phyloP scores from a whole-genome alignment of 2,888 invertebrate species.

The Sinhomidia bicolor region DNA sequence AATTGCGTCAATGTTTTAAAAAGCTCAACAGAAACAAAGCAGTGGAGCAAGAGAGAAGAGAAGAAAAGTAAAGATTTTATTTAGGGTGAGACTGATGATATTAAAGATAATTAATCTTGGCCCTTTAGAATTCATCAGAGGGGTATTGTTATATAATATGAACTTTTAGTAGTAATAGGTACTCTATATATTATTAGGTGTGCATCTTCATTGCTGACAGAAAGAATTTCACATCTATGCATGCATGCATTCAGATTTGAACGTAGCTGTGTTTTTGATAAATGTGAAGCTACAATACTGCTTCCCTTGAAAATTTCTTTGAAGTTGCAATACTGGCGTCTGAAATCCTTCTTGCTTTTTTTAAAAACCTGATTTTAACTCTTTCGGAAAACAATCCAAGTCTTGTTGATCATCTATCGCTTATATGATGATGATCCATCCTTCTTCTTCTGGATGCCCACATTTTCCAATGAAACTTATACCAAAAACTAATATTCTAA shows the following conservation, averaged over 20 bases:
- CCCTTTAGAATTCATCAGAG: constrained; percentile 63
- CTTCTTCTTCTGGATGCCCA: constrained; percentile 47
- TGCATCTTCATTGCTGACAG: background rate
- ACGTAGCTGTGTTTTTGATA: background rate
- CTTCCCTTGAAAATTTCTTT: constrained; percentile 39
- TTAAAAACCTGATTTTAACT: constrained; percentile 63
- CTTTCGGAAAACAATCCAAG: constrained; percentile 36
- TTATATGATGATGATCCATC: background rate
- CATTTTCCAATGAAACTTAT: constrained; percentile 63
- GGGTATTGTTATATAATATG: constrained; percentile 47
- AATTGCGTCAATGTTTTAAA: too few species aligned
- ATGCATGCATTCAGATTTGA: too few species aligned
- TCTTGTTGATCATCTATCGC: background rate
- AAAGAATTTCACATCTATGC: background rate
- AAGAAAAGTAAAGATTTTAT: too few species aligned
- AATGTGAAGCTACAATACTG: background rate
- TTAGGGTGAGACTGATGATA: constrained; percentile 68
- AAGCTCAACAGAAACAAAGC: too few species aligned
- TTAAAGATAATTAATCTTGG: constrained; percentile 70
- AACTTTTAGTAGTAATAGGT: too few species aligned
- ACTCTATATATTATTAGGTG: background rate
- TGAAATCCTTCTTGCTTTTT: constrained; percentile 40
- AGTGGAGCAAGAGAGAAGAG: too few species aligned
- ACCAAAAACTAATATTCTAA: constrained; percentile 40
- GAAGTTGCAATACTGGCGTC: constrained; percentile 71